Percentiles rank a stretch among this genome's conserved stretches.
phyloP scores from a whole-genome alignment of 2,797 vertebrate genomes.

The Neosilurus mollespiculum region DNA sequence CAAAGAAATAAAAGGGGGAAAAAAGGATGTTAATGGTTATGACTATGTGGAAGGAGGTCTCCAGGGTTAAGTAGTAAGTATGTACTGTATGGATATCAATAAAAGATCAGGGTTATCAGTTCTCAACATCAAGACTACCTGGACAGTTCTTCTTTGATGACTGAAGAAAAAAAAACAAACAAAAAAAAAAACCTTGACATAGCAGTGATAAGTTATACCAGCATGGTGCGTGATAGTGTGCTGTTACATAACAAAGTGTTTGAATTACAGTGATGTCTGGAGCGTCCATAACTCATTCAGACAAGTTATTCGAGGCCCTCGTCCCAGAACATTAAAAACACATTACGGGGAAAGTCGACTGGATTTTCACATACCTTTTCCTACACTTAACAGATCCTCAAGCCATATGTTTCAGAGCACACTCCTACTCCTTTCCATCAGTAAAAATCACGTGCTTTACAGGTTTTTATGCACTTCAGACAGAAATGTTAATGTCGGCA shows the following conservation, averaged over 20 bases:
- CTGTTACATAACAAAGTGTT: conserved; percentile 48
- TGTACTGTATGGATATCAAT: neutral
- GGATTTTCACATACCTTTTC: conserved; percentile 38
- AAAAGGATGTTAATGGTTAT: neutral
- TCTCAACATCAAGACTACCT: neutral
- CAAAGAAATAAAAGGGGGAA: neutral
- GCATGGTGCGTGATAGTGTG: conserved; percentile 29
- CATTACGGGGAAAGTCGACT: conserved; percentile 44
- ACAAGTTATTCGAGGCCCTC: conserved; percentile 11
- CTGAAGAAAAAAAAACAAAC: neutral
- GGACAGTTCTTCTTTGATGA: neutral
- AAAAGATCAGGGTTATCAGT: neutral
- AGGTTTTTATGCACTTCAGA: neutral
- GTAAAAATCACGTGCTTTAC: neutral
- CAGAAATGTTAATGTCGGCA: neutral
- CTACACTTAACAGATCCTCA: conserved; percentile 45
- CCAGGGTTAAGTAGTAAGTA: neutral
- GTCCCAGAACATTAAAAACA: conserved; percentile 55
- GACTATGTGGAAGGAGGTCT: neutral
- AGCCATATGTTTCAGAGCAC: conserved; percentile 17
- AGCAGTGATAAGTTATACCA: neutral
- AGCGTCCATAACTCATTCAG: conserved; percentile 45
- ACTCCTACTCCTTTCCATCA: conserved; percentile 12
- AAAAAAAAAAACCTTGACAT: neutral
- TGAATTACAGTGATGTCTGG: conserved; percentile 44